A percentile compares a stretch with the other conserved stretches of the same genome.
These are phyloP conservation scores for Nasonia oneida DNA, from an alignment of 2,888 invertebrate genomes.

Conservation along the genomic window DNA sequence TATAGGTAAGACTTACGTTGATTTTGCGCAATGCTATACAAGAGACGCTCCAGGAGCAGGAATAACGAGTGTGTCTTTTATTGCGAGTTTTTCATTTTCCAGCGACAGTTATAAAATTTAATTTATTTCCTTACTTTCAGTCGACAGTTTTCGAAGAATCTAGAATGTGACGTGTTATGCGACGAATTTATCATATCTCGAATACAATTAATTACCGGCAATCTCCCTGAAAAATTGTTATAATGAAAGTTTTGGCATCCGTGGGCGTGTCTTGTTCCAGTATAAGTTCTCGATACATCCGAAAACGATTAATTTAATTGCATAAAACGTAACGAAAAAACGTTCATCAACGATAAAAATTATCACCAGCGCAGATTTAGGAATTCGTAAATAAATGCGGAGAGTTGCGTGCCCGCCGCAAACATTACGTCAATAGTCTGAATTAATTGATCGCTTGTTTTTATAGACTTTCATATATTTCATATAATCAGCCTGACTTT, in stretches of 20 bases:
- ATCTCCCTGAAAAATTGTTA: not conserved
- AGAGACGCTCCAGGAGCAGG: slow-evolving; percentile 25
- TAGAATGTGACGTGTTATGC: not conserved
- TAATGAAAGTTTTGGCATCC: not conserved
- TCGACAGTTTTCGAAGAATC: slow-evolving; percentile 4
- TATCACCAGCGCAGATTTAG: not conserved
- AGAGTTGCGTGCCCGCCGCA: not conserved
- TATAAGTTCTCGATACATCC: not conserved
- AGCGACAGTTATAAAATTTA: not conserved
- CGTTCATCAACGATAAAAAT: slow-evolving; percentile 5
- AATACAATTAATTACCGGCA: not conserved
- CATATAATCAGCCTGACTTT: not conserved
- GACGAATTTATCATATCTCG: no score
- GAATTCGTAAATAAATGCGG: not conserved
- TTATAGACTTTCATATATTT: not conserved
- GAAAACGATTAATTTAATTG: slow-evolving; percentile 19
- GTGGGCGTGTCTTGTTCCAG: not conserved
- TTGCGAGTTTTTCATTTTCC: slow-evolving; percentile 25
- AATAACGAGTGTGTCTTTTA: not conserved
- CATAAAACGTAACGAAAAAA: not conserved
- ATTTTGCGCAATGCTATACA: slow-evolving; percentile 41
- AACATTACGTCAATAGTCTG: slow-evolving; percentile 39
- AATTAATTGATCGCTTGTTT: slow-evolving; percentile 32
- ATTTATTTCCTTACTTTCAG: not conserved
- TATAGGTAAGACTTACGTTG: not conserved